Conservation (phyloP, 2,797 vertebrate genomes). For the Cetoscarus ocellatus region DNA sequence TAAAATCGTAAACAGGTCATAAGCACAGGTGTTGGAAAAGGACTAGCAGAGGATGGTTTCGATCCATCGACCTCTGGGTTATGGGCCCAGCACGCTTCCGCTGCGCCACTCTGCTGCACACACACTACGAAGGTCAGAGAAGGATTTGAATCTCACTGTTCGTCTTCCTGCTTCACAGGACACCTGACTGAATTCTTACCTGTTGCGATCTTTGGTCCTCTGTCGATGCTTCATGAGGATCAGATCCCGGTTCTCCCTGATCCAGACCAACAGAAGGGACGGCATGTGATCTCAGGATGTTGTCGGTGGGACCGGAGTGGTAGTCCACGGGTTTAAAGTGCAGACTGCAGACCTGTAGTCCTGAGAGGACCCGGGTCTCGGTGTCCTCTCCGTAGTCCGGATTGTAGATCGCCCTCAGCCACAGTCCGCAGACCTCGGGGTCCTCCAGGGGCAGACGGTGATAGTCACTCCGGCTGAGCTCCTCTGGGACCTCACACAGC, state of each 20-base stretch:
- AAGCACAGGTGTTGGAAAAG: rapidly evolving
- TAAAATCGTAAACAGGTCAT: no score
- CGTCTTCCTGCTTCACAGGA: no score
- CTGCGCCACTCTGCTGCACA: constrained; percentile 43
- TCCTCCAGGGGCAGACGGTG: background rate
- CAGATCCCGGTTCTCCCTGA: background rate
- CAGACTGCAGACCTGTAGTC: background rate
- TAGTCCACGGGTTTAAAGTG: background rate
- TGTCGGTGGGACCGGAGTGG: background rate
- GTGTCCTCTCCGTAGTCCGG: background rate
- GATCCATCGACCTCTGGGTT: constrained; percentile 80
- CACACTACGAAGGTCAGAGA: no score
- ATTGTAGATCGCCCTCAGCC: background rate
- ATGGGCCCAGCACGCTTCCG: constrained; percentile 48
- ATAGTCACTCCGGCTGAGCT: background rate
- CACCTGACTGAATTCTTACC: no score
- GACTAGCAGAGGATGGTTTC: constrained; percentile 76
- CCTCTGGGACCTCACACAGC: background rate
- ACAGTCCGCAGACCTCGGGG: background rate
- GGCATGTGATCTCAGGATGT: no score
- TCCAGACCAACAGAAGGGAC: background rate
- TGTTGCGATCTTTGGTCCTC: no score
- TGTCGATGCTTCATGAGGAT: background rate
- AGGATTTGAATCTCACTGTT: no score
- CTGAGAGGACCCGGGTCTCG: background rate